Conservation (phyloP, 2,797 vertebrate genomes). For the Microcaecilia unicolor region DNA sequence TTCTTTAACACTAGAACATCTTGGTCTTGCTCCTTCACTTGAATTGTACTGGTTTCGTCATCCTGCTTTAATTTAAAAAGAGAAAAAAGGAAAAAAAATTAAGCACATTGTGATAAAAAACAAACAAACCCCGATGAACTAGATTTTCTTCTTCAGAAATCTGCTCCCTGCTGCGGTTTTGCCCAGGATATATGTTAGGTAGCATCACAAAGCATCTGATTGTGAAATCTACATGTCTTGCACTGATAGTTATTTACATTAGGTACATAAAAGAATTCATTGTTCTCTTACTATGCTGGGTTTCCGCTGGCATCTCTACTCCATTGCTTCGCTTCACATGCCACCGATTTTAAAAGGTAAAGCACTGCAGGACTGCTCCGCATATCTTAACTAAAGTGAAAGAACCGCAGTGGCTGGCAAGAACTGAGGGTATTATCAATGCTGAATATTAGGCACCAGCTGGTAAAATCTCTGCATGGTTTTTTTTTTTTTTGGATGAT, state of each 20-base stretch:
- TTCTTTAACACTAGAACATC: conserved; percentile 80
- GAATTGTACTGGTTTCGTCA: conserved; percentile 71
- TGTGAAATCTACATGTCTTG: background rate
- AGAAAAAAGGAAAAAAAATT: background rate
- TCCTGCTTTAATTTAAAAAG: conserved; percentile 42
- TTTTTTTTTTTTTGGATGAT: too few species aligned
- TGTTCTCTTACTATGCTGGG: too few species aligned
- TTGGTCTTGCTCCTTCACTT: conserved; percentile 68
- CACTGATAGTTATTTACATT: background rate
- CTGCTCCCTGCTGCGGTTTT: background rate
- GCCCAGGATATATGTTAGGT: conserved; percentile 7
- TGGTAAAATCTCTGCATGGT: too few species aligned
- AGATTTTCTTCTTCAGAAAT: background rate
- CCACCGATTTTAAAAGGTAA: too few species aligned
- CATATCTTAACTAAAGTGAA: too few species aligned
- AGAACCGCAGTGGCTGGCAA: too few species aligned
- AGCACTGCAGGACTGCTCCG: too few species aligned
- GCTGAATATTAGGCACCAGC: too few species aligned
- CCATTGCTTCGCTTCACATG: too few species aligned
- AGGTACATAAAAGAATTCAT: too few species aligned
- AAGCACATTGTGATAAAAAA: conserved; percentile 9
- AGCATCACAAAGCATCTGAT: conserved; percentile 3
- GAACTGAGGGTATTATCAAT: too few species aligned
- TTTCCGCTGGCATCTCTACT: too few species aligned
- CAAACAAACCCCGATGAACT: conserved; percentile 1